Conservation (phyloP, 2,113 vertebrate species). For the Canis aureus region DNA sequence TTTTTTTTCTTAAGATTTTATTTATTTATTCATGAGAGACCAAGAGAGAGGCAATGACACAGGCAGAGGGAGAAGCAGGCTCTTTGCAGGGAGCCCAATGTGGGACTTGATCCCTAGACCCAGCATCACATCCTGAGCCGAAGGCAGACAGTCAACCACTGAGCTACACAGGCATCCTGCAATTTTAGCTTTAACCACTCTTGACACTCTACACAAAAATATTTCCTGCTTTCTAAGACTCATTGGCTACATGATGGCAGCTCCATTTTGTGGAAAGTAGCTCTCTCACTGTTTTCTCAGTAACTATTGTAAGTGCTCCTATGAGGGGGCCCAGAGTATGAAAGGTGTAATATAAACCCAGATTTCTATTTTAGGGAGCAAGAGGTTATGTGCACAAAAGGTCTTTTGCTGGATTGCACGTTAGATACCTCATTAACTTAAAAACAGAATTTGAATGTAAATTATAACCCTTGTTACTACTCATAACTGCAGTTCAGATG, state of each 20-base stretch:
- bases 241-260: background rate
- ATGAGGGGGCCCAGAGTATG: background rate
- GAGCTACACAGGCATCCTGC: no score
- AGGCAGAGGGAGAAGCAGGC: no score
- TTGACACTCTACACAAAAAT: background rate
- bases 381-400: slow-evolving; percentile 80
- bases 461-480: slow-evolving; percentile 88
- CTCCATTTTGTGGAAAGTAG: background rate
- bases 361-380: slow-evolving; percentile 67
- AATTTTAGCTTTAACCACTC: background rate
- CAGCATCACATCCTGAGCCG: no score
- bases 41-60: no score
- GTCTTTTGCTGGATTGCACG: slow-evolving; percentile 77
- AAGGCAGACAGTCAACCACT: no score
- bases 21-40: no score
- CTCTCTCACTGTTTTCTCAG: background rate
- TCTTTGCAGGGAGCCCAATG: no score
- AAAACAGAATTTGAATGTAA: slow-evolving; percentile 87
- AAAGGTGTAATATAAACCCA: slow-evolving; percentile 75
- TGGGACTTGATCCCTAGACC: no score
- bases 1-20: no score
- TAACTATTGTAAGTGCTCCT: slow-evolving; percentile 42
- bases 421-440: slow-evolving; percentile 88
- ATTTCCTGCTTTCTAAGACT: background rate
- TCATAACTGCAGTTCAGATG: slow-evolving; percentile 86